A percentile compares a stretch with the other conserved stretches of the same genome.
Evolutionary conservation across 2,113 vertebrate genomes (phyloP).

Genomic region (Serinus canaria): DNA sequence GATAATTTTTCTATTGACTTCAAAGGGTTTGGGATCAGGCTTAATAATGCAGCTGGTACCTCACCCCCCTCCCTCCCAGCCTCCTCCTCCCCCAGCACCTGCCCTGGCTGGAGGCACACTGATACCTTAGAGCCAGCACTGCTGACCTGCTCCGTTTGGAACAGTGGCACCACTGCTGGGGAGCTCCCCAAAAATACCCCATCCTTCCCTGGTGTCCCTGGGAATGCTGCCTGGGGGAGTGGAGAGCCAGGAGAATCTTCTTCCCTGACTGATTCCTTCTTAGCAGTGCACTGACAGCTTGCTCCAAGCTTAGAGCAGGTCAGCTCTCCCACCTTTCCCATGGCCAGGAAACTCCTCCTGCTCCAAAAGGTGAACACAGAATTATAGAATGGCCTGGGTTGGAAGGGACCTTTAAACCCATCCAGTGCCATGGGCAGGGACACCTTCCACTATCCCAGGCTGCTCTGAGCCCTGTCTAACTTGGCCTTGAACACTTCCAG

Average conservation of each 20-base stretch:
- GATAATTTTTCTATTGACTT: slow-evolving; percentile 40
- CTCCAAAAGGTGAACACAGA: neutral
- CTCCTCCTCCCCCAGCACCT: neutral
- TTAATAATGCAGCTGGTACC: neutral
- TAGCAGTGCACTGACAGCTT: fast-evolving
- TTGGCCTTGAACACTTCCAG: neutral
- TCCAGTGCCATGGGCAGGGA: neutral
- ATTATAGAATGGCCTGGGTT: fast-evolving
- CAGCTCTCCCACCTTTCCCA: neutral
- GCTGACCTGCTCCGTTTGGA: fast-evolving
- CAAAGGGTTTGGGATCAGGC: slow-evolving; percentile 3
- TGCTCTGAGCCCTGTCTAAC: fast-evolving
- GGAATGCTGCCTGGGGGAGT: neutral
- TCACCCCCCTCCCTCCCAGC: neutral
- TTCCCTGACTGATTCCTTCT: neutral
- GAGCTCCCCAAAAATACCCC: fast-evolving
- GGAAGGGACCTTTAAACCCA: neutral
- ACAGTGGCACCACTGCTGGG: fast-evolving
- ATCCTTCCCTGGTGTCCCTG: fast-evolving
- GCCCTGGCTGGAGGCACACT: neutral
- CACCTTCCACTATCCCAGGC: neutral
- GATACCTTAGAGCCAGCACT: neutral
- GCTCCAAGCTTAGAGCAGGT: fast-evolving
- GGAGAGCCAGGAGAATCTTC: too few relatives aligned
- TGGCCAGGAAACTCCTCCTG: fast-evolving